phyloP scores from a whole-genome alignment of 2,113 vertebrate genomes.

The Pygathrix nemaeus region DNA sequence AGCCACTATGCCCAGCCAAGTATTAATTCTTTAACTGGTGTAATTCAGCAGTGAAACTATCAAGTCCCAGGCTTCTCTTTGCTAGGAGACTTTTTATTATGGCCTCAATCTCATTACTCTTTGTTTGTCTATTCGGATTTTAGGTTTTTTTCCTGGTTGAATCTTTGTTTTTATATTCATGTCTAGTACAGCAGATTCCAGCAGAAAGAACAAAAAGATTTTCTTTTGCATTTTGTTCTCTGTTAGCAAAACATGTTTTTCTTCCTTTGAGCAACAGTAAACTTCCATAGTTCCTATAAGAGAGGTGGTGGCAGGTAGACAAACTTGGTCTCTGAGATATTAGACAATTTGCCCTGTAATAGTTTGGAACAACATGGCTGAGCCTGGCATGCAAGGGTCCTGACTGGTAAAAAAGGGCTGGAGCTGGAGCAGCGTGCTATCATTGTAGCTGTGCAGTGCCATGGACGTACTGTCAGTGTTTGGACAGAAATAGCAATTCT shows the following conservation, averaged over 20 bases:
- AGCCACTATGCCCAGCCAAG: too few relatives aligned
- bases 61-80: too few relatives aligned
- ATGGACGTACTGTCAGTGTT: neutral
- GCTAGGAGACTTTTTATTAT: too few relatives aligned
- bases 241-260: neutral
- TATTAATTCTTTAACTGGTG: too few relatives aligned
- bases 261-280: neutral
- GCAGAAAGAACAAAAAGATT: neutral
- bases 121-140: too few relatives aligned
- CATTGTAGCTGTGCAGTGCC: neutral
- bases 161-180: neutral
- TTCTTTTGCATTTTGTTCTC: conserved; percentile 8
- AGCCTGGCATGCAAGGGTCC: neutral
- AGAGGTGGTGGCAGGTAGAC: neutral
- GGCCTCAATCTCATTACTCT: too few relatives aligned
- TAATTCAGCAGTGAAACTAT: too few relatives aligned
- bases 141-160: too few relatives aligned
- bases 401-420: neutral
- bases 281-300: neutral
- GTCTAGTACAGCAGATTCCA: neutral
- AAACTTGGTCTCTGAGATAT: neutral
- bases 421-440: neutral
- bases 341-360: neutral
- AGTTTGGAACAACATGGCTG: neutral
- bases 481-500: neutral